Conservation (phyloP, 1,140 invertebrate genomes). For the Tetragnatha versicolor region DNA sequence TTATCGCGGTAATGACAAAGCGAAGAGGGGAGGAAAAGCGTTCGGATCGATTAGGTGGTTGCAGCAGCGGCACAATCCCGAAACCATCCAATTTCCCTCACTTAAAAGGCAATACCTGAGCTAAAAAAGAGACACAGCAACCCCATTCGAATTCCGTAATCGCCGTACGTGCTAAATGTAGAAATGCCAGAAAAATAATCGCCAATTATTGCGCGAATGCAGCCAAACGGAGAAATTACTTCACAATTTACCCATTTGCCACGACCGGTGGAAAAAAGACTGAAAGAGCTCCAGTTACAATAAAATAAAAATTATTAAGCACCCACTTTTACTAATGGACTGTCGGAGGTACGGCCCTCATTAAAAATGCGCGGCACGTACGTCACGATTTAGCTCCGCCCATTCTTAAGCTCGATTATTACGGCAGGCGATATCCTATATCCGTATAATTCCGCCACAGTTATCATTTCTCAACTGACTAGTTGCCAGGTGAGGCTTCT, state of each 20-base stretch:
- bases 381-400: slow-evolving; percentile 51
- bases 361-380: slow-evolving; percentile 48
- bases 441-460: slow-evolving; percentile 40
- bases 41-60: too few species aligned
- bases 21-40: too few species aligned
- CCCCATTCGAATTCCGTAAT: neutral
- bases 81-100: too few species aligned
- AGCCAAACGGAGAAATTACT: slow-evolving; percentile 38
- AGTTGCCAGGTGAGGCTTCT: slow-evolving; percentile 39
- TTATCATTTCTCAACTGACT: slow-evolving; percentile 45
- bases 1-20: too few species aligned
- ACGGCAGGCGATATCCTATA: slow-evolving; percentile 30
- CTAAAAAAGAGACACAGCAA: neutral
- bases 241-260: slow-evolving; percentile 41
- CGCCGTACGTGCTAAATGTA: slow-evolving; percentile 12
- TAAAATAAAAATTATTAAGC: slow-evolving; percentile 53
- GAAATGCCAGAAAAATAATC: slow-evolving; percentile 31
- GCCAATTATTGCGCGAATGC: slow-evolving; percentile 42
- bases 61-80: too few species aligned
- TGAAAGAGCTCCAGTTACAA: slow-evolving; percentile 12
- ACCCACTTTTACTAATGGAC: slow-evolving; percentile 50
- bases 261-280: neutral
- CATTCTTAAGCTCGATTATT: slow-evolving; percentile 49
- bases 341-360: slow-evolving; percentile 18
- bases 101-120: too few species aligned